These are phyloP conservation scores for Platycheirus rosarum DNA, from an alignment of 2,888 invertebrate genomes.

Conservation along the genomic window DNA sequence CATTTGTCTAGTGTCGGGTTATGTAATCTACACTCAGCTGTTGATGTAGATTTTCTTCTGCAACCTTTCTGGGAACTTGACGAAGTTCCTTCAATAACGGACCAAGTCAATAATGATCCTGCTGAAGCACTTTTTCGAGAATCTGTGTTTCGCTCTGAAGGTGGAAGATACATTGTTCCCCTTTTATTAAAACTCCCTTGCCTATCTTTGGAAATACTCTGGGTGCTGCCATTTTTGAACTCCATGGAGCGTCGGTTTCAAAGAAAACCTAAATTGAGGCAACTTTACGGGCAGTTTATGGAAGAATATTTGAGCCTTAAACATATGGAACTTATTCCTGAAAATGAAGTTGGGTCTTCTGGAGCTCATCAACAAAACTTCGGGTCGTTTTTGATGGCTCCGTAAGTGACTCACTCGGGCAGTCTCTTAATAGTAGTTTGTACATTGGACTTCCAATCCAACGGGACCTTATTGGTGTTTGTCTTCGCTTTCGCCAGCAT, in stretches of 20 bases:
- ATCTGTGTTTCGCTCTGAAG: conserved; percentile 9
- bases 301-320: conserved; percentile 17
- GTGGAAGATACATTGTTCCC: conserved; percentile 22
- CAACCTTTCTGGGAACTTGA: conserved; percentile 49
- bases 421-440: conserved; percentile 24
- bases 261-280: background rate
- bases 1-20: conserved; percentile 8
- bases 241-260: conserved; percentile 19
- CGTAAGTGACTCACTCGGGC: background rate
- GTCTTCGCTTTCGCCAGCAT: conserved; percentile 40
- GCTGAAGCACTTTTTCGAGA: conserved; percentile 27
- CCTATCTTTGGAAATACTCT: conserved; percentile 14
- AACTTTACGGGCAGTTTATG: conserved; percentile 5
- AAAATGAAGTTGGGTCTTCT: background rate
- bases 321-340: conserved; percentile 2
- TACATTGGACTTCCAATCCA: conserved; percentile 24
- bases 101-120: background rate
- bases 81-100: background rate
- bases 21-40: conserved; percentile 4
- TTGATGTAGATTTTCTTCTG: conserved; percentile 10
- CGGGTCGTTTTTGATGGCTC: conserved; percentile 33
- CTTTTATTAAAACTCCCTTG: conserved; percentile 15
- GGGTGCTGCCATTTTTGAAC: background rate
- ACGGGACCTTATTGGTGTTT: conserved; percentile 30
- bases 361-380: conserved; percentile 5